Base-by-base conservation (phyloP, 2,888 invertebrate genomes). In the Erebia ligea region DNA sequence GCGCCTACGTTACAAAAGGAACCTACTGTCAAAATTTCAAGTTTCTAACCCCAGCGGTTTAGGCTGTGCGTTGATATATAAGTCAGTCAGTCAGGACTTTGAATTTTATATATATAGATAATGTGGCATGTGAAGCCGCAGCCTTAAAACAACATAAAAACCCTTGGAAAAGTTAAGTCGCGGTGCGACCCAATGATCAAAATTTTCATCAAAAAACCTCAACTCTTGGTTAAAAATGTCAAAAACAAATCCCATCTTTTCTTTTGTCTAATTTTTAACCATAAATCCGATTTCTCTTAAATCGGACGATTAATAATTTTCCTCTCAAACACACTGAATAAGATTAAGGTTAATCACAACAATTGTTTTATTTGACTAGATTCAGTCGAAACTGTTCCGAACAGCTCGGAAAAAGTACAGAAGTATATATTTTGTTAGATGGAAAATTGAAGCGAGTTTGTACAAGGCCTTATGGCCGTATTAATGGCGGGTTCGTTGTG, bases 261-360 rank as follows among this genome's bases (percentile, higher is more conserved):
- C 58, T 48, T 69, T 66, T 50, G 62, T 64, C 40, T 68, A 64
- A 71, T 69, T 71, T 67, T 54, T 56, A 61, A 45, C 62, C 62
- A 21, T 48, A 62, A 62, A 62, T 62, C 62, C 9, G 65, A 72
- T 73, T 73, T 66, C 59, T 63, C 56, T 34, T 59, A 69, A 71
- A 73, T 70, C 67, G 71, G 67, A 64, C 64, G 69, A 73, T 64
- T 72, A 75, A 73, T 72, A 75, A 57, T 67, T 64, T 67, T 45
- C 62, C 45, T 48, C 17, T 61, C 69, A 69, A 50, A 17, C 56
- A 11, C 68, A 40, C 19, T 45, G 57, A 34, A 68, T 45, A 57
- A 45, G 50, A 52, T 63, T 21, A 72, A 72, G 21, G 45, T 52
- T 52, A 58, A 67, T 69, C 52, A 63, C 45, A n/a, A 45, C 13